Conservation (phyloP, 1,140 invertebrate genomes). For the Leptonema lineaticorne region DNA sequence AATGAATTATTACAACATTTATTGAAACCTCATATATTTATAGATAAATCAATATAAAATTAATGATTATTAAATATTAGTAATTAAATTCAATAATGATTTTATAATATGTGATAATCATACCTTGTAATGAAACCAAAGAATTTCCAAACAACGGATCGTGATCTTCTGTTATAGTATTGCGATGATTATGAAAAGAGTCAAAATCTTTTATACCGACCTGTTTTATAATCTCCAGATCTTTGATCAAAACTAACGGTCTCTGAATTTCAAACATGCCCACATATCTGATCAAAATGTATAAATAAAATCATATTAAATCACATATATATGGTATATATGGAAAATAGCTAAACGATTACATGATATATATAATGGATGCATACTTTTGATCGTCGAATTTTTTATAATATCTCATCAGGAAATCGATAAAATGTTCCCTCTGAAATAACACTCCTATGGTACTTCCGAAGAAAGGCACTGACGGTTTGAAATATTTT, state of each 20-base stretch:
- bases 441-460: neutral
- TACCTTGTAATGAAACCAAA: slow-evolving; percentile 56
- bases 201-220: slow-evolving; percentile 67
- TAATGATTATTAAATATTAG: no score
- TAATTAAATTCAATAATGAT: no score
- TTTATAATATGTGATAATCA: no score
- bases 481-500: slow-evolving; percentile 5
- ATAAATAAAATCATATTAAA: no score
- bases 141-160: slow-evolving; percentile 58
- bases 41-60: no score
- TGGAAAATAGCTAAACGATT: no score
- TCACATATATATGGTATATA: no score
- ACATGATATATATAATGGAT: no score
- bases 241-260: slow-evolving; percentile 56
- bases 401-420: slow-evolving; percentile 21
- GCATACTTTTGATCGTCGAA: slow-evolving; percentile 32
- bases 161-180: slow-evolving; percentile 48
- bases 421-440: slow-evolving; percentile 20
- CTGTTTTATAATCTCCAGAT: slow-evolving; percentile 62
- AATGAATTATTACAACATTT: no score
- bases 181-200: slow-evolving; percentile 60
- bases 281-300: slow-evolving; percentile 51
- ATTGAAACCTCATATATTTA: no score
- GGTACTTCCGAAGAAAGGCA: slow-evolving; percentile 9
- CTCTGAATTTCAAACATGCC: slow-evolving; percentile 52